Evolutionary conservation across 2,797 vertebrate genomes (phyloP).

Genomic region (Propithecus deckenii): DNA sequence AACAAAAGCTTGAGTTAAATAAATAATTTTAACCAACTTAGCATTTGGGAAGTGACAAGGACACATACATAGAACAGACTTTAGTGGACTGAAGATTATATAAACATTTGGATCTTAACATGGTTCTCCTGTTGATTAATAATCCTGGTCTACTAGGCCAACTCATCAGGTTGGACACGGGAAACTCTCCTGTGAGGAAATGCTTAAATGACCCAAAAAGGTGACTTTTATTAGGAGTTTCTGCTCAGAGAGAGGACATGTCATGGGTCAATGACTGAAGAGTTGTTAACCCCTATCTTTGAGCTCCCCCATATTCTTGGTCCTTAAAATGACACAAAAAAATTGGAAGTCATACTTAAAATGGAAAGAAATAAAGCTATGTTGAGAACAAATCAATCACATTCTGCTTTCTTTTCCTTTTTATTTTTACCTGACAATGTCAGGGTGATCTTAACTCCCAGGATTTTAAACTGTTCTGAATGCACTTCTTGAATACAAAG

Average conservation of each 20-base stretch:
- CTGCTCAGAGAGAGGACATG: not conserved
- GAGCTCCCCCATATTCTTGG: not conserved
- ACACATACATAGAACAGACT: not conserved
- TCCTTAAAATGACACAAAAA: not conserved
- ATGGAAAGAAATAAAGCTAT: not conserved
- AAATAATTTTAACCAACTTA: not conserved
- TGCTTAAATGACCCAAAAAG: not conserved
- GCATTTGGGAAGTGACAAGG: not conserved
- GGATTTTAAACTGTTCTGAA: constrained; percentile 39
- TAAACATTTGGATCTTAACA: not conserved
- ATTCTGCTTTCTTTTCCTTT: not conserved
- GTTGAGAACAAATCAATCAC: not conserved
- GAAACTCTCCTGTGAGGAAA: not conserved
- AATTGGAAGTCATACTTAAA: not conserved
- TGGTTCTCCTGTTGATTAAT: not conserved
- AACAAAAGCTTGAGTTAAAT: not conserved
- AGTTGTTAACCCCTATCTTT: not conserved
- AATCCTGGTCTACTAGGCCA: not conserved
- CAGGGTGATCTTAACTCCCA: constrained; percentile 36
- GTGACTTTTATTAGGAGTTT: not conserved
- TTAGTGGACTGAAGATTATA: not conserved
- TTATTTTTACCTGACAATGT: constrained; percentile 32
- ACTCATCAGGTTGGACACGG: not conserved
- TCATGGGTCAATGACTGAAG: not conserved
- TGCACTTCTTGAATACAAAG: not conserved